Percentiles rank a stretch among this genome's conserved stretches.
Conservation (phyloP, 2,113 vertebrate genomes). For the Phyllostomus discolor region DNA sequence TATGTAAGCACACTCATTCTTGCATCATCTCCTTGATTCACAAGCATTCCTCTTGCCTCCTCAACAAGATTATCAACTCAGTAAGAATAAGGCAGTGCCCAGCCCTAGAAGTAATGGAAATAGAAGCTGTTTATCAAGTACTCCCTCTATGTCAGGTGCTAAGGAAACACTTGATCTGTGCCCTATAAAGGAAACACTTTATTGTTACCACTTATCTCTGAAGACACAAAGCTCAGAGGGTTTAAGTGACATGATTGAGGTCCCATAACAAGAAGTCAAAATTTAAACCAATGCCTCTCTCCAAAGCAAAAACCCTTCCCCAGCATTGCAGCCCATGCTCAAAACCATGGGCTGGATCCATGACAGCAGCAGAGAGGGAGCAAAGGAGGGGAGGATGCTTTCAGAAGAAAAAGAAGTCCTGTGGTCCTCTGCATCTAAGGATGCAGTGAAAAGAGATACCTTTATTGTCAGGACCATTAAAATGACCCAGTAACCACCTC, state of each 20-base stretch:
- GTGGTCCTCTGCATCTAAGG: neutral
- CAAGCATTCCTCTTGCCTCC: neutral
- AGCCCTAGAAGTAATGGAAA: neutral
- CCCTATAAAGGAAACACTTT: neutral
- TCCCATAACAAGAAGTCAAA: neutral
- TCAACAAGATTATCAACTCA: neutral
- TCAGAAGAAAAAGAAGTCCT: slow-evolving; percentile 20
- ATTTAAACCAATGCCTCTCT: neutral
- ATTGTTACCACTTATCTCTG: neutral
- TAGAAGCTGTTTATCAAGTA: neutral
- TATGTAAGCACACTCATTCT: accelerated
- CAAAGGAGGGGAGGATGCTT: slow-evolving; percentile 30
- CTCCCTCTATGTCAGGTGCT: neutral
- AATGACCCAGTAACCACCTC: slow-evolving; percentile 36
- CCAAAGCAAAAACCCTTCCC: neutral
- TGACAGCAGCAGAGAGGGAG: neutral
- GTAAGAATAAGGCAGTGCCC: neutral
- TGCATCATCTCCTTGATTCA: neutral
- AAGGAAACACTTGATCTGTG: neutral
- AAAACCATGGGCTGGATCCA: neutral
- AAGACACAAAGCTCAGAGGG: neutral
- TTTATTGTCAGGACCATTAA: slow-evolving; percentile 48
- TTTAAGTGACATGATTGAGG: neutral
- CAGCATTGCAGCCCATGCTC: neutral
- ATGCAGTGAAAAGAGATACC: neutral